These are phyloP conservation scores for Bombus balteatus DNA, from an alignment of 1,140 invertebrate genomes.

Conservation along the genomic window DNA sequence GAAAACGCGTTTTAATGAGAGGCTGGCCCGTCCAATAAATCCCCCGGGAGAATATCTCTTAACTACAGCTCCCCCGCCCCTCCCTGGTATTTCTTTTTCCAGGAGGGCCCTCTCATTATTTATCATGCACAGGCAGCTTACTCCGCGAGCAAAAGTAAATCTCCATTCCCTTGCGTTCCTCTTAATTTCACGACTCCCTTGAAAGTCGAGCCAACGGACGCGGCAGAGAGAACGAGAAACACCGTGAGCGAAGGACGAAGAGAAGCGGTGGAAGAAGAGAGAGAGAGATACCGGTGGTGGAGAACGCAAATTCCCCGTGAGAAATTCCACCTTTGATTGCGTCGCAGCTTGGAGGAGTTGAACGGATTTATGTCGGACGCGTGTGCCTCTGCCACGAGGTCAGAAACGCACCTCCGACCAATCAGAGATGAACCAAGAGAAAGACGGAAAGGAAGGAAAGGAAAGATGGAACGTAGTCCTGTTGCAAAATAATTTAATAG, in stretches of 20 bases:
- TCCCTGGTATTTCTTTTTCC: slow-evolving; percentile 32
- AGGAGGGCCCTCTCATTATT: slow-evolving; percentile 28
- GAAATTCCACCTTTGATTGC: slow-evolving; percentile 51
- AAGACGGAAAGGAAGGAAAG: slow-evolving; percentile 2
- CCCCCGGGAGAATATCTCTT: slow-evolving; percentile 30
- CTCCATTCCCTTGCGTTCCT: slow-evolving; percentile 28
- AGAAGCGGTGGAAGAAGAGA: neutral
- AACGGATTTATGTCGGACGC: slow-evolving; percentile 27
- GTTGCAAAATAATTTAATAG: too few species aligned
- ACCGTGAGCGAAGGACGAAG: neutral
- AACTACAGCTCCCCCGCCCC: slow-evolving; percentile 8
- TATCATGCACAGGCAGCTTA: slow-evolving; percentile 31
- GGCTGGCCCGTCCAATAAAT: slow-evolving; percentile 17
- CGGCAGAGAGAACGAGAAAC: neutral
- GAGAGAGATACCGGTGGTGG: too few species aligned
- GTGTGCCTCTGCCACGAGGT: neutral
- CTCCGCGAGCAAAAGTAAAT: slow-evolving; percentile 54
- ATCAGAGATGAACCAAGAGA: too few species aligned
- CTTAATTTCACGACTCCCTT: slow-evolving; percentile 53
- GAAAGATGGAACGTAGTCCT: too few species aligned
- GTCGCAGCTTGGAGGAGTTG: neutral
- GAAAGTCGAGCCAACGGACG: neutral
- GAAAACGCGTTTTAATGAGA: slow-evolving; percentile 41
- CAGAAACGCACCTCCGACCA: neutral
- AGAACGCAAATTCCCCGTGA: slow-evolving; percentile 40